Evolutionary conservation across 2,113 vertebrate genomes (phyloP), one percentile per base, ranked within the genome.

Genomic region (Gila orcuttii): DNA sequence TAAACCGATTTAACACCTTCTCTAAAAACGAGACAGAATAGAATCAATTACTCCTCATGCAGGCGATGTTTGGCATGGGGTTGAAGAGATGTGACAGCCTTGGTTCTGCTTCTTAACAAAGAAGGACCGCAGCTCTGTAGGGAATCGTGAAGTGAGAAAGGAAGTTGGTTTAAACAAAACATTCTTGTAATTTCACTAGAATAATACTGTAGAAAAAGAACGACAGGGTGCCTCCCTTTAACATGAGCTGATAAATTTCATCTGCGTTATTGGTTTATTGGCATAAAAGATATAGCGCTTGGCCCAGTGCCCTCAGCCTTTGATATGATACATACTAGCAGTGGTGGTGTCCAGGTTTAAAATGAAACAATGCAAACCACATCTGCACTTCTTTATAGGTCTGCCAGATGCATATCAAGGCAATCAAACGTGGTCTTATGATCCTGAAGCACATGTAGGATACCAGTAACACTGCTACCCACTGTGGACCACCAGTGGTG

Each of bases 381-480:
- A 59, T n/a, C 84, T 50, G 42, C 17, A n/a, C 36, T 83, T 68
- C 86, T 91, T 87, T 90, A 23, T 84, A 82, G 52, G 86, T 15
- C 62, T 87, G 84, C 93, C 91, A 94, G 88, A 89, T 69, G 89
- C 75, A 86, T 31, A 84, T 84, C 84, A 89, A n/a, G 50, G 60
- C 88, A 87, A 87, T 87, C 86, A 86, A 88, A 89, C 66, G 25
- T 84, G 59, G 87, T 69, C 60, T 57, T 83, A 42, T 50, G 15
- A 79, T 75, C 77, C 21, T 8, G 8, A 86, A 86, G 86, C 71
- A 85, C 80, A 69, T 57, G 82, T 31, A 71, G 83, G 68, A 85
- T 42, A 84, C 74, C 73, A 87, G 79, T 74, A 87, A 83, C 75
- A 45, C 76, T 25, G 84, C 42, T 57, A 66, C 81, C 64, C 71